These are phyloP conservation scores for Artemia franciscana DNA, from an alignment of 1,140 invertebrate species.

Conservation along the genomic window DNA sequence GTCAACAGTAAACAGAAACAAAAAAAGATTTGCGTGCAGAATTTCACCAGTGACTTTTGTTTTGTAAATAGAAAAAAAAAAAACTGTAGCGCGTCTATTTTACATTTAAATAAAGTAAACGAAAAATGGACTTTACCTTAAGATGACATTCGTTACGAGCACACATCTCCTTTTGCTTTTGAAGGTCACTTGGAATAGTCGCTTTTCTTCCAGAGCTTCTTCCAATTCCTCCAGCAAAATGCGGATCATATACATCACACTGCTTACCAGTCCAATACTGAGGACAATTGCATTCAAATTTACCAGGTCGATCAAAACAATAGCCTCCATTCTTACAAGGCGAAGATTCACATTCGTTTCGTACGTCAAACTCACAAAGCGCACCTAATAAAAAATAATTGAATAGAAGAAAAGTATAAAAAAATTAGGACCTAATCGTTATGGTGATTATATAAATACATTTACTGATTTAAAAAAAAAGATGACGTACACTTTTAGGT, in stretches of 20 bases:
- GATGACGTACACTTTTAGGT: no score
- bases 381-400: constrained; percentile 27
- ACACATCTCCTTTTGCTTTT: constrained; percentile 47
- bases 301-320: constrained; percentile 51
- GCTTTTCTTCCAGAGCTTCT: constrained; percentile 2
- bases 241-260: constrained; percentile 50
- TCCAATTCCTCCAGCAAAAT: constrained; percentile 40
- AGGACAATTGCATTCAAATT: constrained; percentile 59
- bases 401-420: neutral
- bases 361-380: constrained; percentile 54
- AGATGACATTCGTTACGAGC: constrained; percentile 44
- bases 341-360: constrained; percentile 52
- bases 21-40: no score
- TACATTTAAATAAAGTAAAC: no score
- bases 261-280: constrained; percentile 52
- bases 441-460: no score
- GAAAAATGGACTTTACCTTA: constrained; percentile 29
- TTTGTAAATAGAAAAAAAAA: no score
- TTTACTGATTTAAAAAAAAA: no score
- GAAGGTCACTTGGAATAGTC: constrained; percentile 27
- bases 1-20: no score
- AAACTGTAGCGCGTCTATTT: no score
- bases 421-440: no score
- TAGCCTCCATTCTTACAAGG: constrained; percentile 57
- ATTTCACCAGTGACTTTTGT: no score